Conservation (phyloP, 2,113 vertebrate genomes). For the Poecile atricapillus region DNA sequence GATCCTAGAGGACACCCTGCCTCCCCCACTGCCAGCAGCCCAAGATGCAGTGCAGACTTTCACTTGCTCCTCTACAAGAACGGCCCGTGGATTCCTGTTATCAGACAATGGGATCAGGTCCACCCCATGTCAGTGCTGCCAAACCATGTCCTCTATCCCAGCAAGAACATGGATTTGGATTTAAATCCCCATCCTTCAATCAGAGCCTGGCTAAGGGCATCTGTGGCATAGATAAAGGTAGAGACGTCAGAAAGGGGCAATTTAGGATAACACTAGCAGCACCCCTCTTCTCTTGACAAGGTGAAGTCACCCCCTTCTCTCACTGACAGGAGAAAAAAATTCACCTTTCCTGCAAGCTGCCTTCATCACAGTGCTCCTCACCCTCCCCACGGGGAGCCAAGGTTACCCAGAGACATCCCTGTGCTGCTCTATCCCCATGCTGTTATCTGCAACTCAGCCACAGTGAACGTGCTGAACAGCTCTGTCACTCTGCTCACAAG, state of each 20-base stretch:
- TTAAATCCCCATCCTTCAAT: neutral
- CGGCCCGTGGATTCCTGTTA: rapidly evolving
- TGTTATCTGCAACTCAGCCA: neutral
- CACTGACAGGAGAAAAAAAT: neutral
- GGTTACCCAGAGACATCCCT: neutral
- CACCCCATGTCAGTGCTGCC: rapidly evolving
- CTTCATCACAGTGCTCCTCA: neutral
- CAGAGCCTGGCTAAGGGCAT: neutral
- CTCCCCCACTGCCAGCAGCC: neutral
- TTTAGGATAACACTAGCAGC: neutral
- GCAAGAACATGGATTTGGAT: neutral
- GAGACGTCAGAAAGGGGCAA: neutral
- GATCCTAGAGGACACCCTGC: neutral
- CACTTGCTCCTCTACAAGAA: neutral
- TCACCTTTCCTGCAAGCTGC: neutral
- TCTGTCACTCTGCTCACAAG: neutral
- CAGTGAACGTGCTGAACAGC: neutral
- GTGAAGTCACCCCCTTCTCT: neutral
- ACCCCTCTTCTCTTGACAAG: neutral
- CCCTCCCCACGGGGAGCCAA: neutral
- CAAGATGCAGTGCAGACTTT: neutral
- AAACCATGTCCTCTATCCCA: neutral
- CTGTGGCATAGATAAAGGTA: neutral
- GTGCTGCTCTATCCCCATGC: rapidly evolving
- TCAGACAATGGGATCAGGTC: neutral